These are phyloP conservation scores for Stenolophus ochropezus DNA, from an alignment of 2,888 invertebrate species.

Conservation along the genomic window DNA sequence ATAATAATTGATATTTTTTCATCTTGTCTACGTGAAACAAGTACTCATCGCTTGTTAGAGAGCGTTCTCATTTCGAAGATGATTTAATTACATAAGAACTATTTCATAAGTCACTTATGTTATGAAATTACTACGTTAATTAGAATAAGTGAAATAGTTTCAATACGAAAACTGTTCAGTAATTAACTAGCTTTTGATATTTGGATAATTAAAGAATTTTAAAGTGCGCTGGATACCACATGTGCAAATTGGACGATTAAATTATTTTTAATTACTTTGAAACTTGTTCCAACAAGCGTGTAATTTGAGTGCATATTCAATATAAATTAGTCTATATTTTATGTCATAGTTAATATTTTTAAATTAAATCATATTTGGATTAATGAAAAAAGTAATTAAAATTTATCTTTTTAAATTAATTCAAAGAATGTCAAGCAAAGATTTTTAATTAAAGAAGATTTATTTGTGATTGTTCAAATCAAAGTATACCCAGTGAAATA, in stretches of 20 bases:
- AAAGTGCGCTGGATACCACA: neutral
- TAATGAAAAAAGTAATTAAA: neutral
- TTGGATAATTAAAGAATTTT: constrained; percentile 16
- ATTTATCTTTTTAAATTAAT: neutral
- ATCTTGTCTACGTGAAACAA: too few relatives aligned
- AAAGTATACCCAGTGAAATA: neutral
- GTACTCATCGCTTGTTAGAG: neutral
- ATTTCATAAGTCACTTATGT: neutral
- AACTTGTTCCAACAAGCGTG: neutral
- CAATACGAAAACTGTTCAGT: neutral
- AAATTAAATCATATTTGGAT: neutral
- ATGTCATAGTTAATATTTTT: neutral
- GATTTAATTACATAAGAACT: neutral
- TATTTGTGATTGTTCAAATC: neutral
- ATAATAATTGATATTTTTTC: too few relatives aligned
- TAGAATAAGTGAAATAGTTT: constrained; percentile 19
- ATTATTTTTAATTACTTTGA: constrained; percentile 22
- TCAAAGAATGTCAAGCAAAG: neutral
- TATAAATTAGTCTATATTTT: neutral
- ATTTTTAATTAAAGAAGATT: neutral
- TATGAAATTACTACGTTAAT: constrained; percentile 20
- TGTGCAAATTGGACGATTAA: constrained; percentile 25
- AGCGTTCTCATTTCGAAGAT: neutral
- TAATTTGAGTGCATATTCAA: neutral
- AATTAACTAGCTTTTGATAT: neutral